Evolutionary conservation across 2,888 invertebrate species (phyloP).

Genomic region (Diarsia mendica): DNA sequence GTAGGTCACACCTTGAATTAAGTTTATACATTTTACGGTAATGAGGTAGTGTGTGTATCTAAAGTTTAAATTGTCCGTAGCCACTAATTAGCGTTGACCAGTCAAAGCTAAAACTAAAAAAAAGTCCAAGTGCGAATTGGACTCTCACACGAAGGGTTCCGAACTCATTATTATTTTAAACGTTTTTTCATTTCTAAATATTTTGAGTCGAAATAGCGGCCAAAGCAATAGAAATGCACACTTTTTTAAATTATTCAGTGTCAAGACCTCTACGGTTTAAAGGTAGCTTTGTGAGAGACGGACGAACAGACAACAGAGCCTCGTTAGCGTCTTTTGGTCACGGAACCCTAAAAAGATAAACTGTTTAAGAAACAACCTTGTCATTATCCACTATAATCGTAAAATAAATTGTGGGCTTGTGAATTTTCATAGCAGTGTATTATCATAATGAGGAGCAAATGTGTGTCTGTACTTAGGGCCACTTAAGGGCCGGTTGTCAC

Average conservation of each 20-base stretch:
- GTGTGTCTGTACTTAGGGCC: slow-evolving; percentile 23
- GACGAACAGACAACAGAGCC: neutral
- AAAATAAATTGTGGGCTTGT: slow-evolving; percentile 51
- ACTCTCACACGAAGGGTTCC: neutral
- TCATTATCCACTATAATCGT: slow-evolving; percentile 60
- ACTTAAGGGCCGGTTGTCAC: slow-evolving; percentile 14
- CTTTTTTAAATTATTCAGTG: neutral
- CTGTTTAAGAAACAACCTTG: slow-evolving; percentile 36
- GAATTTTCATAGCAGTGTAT: slow-evolving; percentile 39
- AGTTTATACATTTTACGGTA: slow-evolving; percentile 44
- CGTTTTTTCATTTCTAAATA: neutral
- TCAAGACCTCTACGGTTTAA: neutral
- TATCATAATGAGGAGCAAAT: slow-evolving; percentile 50
- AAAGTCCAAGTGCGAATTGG: neutral
- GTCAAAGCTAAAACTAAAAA: slow-evolving; percentile 16
- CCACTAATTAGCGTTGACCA: slow-evolving; percentile 45
- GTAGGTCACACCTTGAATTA: slow-evolving; percentile 47
- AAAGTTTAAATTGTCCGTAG: slow-evolving; percentile 42
- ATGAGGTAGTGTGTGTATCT: slow-evolving; percentile 42
- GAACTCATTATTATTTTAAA: neutral
- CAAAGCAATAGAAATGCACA: neutral
- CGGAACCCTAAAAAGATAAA: slow-evolving; percentile 26
- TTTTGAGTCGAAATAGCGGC: too few species aligned
- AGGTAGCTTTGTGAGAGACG: neutral
- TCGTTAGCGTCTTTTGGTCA: neutral